phyloP scores from a whole-genome alignment of 2,113 vertebrate genomes.

The Damaliscus lunatus region DNA sequence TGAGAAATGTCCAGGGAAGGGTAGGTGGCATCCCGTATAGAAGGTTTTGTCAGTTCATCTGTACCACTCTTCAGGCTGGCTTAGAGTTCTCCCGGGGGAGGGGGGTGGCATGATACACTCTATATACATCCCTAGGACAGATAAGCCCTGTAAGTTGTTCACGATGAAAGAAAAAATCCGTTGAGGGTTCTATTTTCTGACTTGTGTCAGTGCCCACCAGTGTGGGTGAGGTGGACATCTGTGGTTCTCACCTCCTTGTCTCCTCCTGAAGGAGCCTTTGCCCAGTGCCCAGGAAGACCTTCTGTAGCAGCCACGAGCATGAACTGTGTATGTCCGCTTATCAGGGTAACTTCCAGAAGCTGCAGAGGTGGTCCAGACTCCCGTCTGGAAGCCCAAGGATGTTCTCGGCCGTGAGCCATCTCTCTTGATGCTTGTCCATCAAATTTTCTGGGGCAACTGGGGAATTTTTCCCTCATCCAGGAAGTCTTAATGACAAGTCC shows the following conservation, averaged over 20 bases:
- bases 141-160: background rate
- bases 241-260: background rate
- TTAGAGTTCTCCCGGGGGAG: background rate
- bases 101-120: background rate
- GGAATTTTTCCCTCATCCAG: background rate
- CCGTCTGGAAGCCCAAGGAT: background rate
- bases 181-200: background rate
- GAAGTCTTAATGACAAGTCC: background rate
- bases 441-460: background rate
- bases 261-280: background rate
- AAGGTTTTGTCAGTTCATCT: background rate
- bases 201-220: background rate
- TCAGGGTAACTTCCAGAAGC: background rate
- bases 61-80: background rate
- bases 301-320: background rate
- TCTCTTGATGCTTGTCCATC: background rate
- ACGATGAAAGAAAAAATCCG: background rate
- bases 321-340: fast-evolving
- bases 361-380: fast-evolving
- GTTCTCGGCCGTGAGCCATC: background rate
- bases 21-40: background rate
- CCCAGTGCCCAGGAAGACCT: background rate
- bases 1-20: background rate
- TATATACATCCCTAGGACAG: background rate
- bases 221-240: background rate